Evolutionary conservation across 2,113 vertebrate species (phyloP).

Genomic region (Sylvietta virens): DNA sequence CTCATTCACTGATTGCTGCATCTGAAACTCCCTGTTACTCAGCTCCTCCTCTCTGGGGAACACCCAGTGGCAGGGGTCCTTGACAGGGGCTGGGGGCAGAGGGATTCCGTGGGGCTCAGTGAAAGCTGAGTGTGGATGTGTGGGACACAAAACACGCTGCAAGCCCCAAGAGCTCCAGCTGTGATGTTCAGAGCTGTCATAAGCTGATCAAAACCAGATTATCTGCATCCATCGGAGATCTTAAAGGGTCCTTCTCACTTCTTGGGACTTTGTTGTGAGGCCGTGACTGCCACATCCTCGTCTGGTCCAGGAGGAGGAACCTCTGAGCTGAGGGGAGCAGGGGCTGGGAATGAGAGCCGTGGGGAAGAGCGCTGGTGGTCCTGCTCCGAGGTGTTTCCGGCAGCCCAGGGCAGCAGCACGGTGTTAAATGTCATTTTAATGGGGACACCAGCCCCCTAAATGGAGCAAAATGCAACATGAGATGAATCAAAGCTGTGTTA

Average conservation of each 20-base stretch:
- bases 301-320: background rate
- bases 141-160: background rate
- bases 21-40: background rate
- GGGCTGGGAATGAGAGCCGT: background rate
- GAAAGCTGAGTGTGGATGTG: background rate
- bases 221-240: background rate
- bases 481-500: background rate
- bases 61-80: background rate
- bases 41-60: fast-evolving
- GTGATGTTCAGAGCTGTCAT: background rate
- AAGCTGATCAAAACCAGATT: background rate
- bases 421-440: constrained; percentile 42
- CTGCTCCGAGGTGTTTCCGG: fast-evolving
- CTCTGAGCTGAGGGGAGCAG: background rate
- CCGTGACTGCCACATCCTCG: fast-evolving
- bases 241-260: background rate
- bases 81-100: background rate
- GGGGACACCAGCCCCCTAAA: background rate
- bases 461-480: background rate
- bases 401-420: fast-evolving
- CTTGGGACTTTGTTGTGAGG: background rate
- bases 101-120: fast-evolving
- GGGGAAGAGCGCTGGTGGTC: background rate
- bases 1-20: fast-evolving
- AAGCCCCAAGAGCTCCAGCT: background rate